A percentile compares a stretch with the other conserved stretches of the same genome.
Conservation (phyloP, 2,888 invertebrate genomes). For the Aporophyla lueneburgensis region DNA sequence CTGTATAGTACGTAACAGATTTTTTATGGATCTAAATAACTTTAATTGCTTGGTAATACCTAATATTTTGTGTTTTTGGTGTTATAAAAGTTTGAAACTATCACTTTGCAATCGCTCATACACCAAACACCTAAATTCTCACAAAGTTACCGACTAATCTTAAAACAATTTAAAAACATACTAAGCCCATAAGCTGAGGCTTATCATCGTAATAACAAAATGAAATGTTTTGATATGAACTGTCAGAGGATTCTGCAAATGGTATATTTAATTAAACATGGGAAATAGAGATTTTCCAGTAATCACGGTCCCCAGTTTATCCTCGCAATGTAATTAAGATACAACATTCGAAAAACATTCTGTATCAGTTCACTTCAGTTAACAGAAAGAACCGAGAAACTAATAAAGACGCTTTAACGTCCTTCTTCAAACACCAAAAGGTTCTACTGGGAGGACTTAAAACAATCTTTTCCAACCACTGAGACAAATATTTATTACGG, state of each 20-base stretch:
- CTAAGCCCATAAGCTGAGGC: neutral
- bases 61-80: neutral
- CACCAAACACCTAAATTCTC: neutral
- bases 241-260: neutral
- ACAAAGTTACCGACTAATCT: neutral
- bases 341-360: constrained; percentile 36
- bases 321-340: constrained; percentile 37
- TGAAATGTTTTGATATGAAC: neutral
- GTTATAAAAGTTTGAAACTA: too few species aligned
- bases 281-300: neutral
- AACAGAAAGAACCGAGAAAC: constrained; percentile 53
- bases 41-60: neutral
- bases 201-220: neutral
- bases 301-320: constrained; percentile 1
- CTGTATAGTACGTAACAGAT: neutral
- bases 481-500: constrained; percentile 77
- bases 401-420: constrained; percentile 69
- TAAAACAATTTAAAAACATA: neutral
- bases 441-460: constrained; percentile 69
- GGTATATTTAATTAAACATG: neutral
- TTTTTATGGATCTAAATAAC: neutral
- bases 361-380: constrained; percentile 49
- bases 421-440: constrained; percentile 71
- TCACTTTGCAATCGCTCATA: neutral
- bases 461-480: constrained; percentile 73